Evolutionary conservation across 2,797 vertebrate genomes (phyloP).

Genomic region (Cottoperca gobio): DNA sequence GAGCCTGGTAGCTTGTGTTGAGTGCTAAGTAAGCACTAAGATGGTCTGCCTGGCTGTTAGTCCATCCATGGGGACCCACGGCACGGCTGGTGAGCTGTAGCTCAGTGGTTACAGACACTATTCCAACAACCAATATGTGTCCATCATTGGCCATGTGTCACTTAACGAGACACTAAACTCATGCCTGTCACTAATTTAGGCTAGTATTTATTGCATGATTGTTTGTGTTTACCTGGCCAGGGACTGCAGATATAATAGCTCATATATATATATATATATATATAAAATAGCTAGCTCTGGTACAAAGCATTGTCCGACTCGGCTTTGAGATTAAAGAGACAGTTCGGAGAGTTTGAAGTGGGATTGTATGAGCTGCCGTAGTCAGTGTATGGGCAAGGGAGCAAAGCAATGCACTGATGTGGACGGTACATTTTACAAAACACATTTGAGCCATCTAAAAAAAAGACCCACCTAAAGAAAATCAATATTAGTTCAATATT

Average conservation of each 20-base stretch:
- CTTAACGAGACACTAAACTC: not conserved
- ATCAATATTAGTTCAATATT: too few species aligned
- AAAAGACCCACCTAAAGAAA: too few species aligned
- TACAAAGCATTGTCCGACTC: not conserved
- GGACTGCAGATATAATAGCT: not conserved
- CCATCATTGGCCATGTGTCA: not conserved
- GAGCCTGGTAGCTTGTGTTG: not conserved
- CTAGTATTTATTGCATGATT: not conserved
- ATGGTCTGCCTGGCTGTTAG: not conserved
- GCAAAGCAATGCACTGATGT: too few species aligned
- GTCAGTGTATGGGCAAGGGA: too few species aligned
- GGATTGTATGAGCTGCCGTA: too few species aligned
- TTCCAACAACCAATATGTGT: not conserved
- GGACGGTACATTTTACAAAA: too few species aligned
- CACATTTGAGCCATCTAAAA: too few species aligned
- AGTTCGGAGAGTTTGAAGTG: too few species aligned
- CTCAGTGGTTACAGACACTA: not conserved
- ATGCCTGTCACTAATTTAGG: not conserved
- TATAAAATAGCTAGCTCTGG: not conserved
- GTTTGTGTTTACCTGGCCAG: not conserved
- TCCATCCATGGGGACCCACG: not conserved
- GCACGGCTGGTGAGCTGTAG: not conserved
- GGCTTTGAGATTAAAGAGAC: not conserved
- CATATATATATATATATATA: too few species aligned
- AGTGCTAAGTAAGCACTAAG: slow-evolving; percentile 6